Evolutionary conservation across 2,888 invertebrate species (phyloP).

Genomic region (Drosophila niveifrons): DNA sequence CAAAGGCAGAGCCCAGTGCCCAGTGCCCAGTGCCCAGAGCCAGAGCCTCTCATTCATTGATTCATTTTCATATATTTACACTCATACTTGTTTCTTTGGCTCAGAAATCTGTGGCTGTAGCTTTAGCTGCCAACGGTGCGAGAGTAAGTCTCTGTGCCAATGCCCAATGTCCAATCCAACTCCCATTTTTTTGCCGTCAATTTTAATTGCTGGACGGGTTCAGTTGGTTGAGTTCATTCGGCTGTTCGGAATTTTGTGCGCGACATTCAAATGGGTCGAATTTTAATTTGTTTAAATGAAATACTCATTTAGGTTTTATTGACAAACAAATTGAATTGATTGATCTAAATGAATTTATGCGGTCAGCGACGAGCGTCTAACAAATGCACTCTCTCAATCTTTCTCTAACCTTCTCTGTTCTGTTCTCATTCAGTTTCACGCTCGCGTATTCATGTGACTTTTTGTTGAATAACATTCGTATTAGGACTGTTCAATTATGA

Average conservation of each 20-base stretch:
- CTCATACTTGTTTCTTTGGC: background rate
- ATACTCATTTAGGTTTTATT: conserved; percentile 85
- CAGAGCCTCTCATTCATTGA: conserved; percentile 22
- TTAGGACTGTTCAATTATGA: background rate
- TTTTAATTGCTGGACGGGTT: conserved; percentile 70
- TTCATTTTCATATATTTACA: background rate
- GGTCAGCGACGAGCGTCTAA: conserved; percentile 60
- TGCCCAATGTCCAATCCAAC: conserved; percentile 27
- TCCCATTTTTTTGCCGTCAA: conserved; percentile 62
- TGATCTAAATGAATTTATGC: conserved; percentile 86
- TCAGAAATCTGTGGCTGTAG: conserved; percentile 59
- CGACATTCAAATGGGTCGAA: conserved; percentile 83
- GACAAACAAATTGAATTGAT: conserved; percentile 86
- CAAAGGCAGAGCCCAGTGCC: conserved; percentile 44
- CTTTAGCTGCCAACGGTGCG: background rate
- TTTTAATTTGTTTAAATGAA: conserved; percentile 85
- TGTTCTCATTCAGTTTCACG: background rate
- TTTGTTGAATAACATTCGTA: conserved; percentile 3
- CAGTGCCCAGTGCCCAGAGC: conserved; percentile 23
- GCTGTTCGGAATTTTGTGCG: conserved; percentile 67
- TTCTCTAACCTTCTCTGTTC: conserved; percentile 2
- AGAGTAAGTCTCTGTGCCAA: conserved; percentile 22
- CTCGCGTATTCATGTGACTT: conserved; percentile 9
- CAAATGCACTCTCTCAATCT: conserved; percentile 18
- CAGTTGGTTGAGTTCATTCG: conserved; percentile 53